Conservation (phyloP, 2,113 vertebrate species). For the Synchiropus splendidus region DNA sequence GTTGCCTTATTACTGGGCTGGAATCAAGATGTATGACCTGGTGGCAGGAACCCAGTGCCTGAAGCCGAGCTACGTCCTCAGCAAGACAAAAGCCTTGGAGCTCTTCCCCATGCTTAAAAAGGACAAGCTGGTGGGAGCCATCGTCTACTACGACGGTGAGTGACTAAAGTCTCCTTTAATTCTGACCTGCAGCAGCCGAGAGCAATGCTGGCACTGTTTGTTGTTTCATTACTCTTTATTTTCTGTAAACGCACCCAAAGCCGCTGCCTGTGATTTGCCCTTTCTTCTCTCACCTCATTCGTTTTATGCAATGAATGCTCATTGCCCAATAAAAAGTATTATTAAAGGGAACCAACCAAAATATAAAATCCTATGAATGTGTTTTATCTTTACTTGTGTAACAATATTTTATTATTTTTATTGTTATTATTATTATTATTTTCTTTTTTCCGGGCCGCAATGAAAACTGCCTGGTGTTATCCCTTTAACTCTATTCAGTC, state of each 20-base stretch:
- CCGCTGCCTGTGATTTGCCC: constrained; percentile 11
- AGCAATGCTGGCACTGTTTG: not conserved
- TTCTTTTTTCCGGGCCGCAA: too few relatives aligned
- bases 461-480: too few relatives aligned
- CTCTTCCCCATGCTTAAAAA: constrained; percentile 92
- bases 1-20: constrained; percentile 93
- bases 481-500: too few relatives aligned
- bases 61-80: constrained; percentile 91
- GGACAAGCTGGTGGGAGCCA: constrained; percentile 87
- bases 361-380: too few relatives aligned
- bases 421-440: too few relatives aligned
- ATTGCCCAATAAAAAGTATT: not conserved
- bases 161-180: too few relatives aligned
- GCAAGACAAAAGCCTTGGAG: constrained; percentile 85
- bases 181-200: too few relatives aligned
- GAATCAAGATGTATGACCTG: constrained; percentile 93
- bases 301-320: not conserved
- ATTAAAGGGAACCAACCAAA: too few relatives aligned
- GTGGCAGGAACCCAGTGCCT: constrained; percentile 88
- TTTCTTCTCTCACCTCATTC: constrained; percentile 1
- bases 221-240: constrained; percentile 12
- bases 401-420: too few relatives aligned
- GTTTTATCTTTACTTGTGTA: too few relatives aligned
- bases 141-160: constrained; percentile 96
- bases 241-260: constrained; percentile 13